Conservation (phyloP, 2,888 invertebrate genomes). For the Congeria kusceri region DNA sequence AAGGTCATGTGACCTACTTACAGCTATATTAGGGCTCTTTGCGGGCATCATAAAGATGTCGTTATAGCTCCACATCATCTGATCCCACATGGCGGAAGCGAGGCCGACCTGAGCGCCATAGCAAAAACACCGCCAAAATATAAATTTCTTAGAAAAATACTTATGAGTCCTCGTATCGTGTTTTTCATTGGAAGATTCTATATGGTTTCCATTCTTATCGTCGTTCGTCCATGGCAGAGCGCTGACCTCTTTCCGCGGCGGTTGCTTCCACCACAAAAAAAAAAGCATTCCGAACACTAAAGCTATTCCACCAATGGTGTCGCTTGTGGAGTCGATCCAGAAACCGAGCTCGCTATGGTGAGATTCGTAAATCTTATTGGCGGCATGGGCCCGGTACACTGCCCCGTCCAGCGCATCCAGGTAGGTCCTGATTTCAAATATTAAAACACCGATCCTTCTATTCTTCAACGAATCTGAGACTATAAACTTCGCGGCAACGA, state of each 20-base stretch:
- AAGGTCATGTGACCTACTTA: constrained; percentile 52
- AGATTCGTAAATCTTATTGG: constrained; percentile 67
- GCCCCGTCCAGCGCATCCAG: constrained; percentile 95
- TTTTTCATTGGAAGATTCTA: constrained; percentile 48
- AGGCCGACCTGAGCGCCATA: constrained; percentile 72
- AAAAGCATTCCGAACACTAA: constrained; percentile 86
- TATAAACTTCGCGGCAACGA: constrained; percentile 91
- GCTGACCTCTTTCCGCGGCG: constrained; percentile 49
- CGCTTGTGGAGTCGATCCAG: constrained; percentile 93
- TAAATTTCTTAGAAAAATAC: constrained; percentile 69
- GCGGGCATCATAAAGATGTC: constrained; percentile 69
- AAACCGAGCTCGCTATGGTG: constrained; percentile 92
- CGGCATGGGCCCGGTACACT: constrained; percentile 90
- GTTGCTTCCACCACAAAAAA: constrained; percentile 68
- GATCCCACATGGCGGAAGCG: constrained; percentile 78
- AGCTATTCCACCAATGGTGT: constrained; percentile 88
- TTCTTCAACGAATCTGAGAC: constrained; percentile 90
- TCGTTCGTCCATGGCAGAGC: constrained; percentile 58
- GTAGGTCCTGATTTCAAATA: constrained; percentile 93
- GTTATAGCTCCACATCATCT: constrained; percentile 68
- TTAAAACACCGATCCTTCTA: constrained; percentile 90
- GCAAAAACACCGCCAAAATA: constrained; percentile 77
- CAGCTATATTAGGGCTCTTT: constrained; percentile 59
- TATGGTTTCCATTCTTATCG: constrained; percentile 31
- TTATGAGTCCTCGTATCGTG: constrained; percentile 42